Conservation (phyloP, 2,797 vertebrate species). For the Hafferia zeledoni region DNA sequence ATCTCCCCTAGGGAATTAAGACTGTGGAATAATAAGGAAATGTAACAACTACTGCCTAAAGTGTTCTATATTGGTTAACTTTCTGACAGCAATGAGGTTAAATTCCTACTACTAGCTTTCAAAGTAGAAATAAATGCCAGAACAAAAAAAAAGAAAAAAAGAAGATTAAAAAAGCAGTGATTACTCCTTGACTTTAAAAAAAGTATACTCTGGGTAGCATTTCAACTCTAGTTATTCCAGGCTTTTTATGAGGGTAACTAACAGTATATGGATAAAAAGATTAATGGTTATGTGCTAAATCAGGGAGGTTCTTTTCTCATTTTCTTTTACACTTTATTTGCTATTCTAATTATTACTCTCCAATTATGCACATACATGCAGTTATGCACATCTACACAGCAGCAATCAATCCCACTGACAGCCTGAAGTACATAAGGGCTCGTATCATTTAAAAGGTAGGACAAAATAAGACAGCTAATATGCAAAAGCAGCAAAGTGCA, state of each 20-base stretch:
- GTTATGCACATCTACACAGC: neutral
- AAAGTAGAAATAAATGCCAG: neutral
- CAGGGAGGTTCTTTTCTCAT: neutral
- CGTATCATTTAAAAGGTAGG: neutral
- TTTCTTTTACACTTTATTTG: neutral
- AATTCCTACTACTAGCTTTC: slow-evolving; percentile 6
- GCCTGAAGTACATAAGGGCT: neutral
- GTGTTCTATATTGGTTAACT: neutral
- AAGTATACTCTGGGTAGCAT: neutral
- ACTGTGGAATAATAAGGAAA: slow-evolving; percentile 5
- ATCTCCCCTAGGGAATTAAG: slow-evolving; percentile 5
- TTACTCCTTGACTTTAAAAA: neutral
- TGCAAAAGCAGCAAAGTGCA: neutral
- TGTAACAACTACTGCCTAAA: neutral
- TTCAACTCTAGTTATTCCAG: neutral
- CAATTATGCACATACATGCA: neutral
- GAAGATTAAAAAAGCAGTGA: neutral
- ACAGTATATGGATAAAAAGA: neutral
- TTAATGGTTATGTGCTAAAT: neutral
- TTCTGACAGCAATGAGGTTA: slow-evolving; percentile 23
- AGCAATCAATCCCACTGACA: neutral
- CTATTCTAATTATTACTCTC: neutral
- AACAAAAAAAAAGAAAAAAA: too few relatives aligned
- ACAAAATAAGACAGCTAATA: neutral
- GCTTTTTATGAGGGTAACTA: neutral